A percentile compares a stretch with the other conserved stretches of the same genome.
Conservation (phyloP, 2,113 vertebrate genomes). For the Fulica atra region DNA sequence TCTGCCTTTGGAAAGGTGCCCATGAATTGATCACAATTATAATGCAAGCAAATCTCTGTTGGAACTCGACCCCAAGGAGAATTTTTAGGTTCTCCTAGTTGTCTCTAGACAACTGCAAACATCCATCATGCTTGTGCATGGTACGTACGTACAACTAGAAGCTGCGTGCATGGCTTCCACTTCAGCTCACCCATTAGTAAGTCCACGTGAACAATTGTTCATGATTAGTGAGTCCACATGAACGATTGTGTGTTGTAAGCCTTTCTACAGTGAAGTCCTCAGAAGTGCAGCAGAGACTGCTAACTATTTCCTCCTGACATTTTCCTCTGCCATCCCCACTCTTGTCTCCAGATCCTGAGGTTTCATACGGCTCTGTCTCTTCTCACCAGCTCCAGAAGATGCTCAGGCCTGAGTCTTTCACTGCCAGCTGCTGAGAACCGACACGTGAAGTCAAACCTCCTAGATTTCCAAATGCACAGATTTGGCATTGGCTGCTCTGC, state of each 20-base stretch:
- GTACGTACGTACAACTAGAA: fast-evolving
- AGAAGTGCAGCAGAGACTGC: neutral
- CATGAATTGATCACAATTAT: neutral
- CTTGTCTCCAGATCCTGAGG: neutral
- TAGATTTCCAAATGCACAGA: neutral
- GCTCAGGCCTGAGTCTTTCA: neutral
- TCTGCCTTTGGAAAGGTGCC: neutral
- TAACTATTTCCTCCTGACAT: neutral
- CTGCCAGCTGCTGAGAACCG: neutral
- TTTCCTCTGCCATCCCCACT: neutral
- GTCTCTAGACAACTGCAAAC: neutral
- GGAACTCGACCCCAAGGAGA: neutral
- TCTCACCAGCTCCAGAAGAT: neutral
- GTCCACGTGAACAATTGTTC: neutral
- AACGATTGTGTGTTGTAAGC: neutral
- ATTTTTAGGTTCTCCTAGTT: neutral
- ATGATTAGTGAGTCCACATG: neutral
- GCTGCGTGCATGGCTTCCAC: neutral
- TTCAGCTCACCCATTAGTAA: neutral
- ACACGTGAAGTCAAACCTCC: fast-evolving
- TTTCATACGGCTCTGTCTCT: neutral
- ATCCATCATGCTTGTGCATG: neutral
- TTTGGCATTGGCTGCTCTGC: neutral
- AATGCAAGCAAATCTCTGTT: neutral
- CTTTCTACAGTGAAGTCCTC: neutral